Evolutionary conservation across 2,888 invertebrate species (phyloP), one percentile per base, ranked within the genome.

Genomic region (Oligia strigilis): DNA sequence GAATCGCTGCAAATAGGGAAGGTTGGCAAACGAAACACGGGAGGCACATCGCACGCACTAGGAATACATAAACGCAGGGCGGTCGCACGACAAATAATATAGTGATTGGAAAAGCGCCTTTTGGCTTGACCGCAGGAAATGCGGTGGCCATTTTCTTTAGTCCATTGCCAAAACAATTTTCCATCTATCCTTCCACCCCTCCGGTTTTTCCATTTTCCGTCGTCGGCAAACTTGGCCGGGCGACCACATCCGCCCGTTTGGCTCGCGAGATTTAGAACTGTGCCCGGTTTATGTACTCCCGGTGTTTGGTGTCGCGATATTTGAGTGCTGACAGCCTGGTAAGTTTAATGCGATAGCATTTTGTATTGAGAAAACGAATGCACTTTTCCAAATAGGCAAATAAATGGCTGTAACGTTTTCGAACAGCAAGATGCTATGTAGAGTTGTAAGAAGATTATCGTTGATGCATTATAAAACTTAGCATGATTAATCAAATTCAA

Each of bases 91-190:
- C 92, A 91, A 91, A 92, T 93, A 93, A 93, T 91, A 91, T 91
- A 92, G 91, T 91, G 93, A 94, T 95, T 93, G 94, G 95, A 94
- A 95, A 92, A 94, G 92, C 92, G 91, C 91, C 91, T 92, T 90
- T 90, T 92, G 92, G 92, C 92, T 89, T 92, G 92, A 93, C 93
- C 92, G 88, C 92, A 92, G 92, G 92, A 93, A 93, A 92, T 92
- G 91, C 91, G 92, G 92, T 90, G 88, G 92, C 93, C 96, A 97
- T 96, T 97, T 97, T 96, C 97, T 95, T 96, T 93, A 97, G 96
- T 95, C 96, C 95, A 95, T 92, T 93, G 95, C 95, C 95, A 96
- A 95, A 95, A 96, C 95, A 95, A 95, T 95, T 93, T 94, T 89
- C 89, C 90, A 90, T 89, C 88, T 89, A 86, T 87, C 86, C 88